Conservation (phyloP, 2,797 vertebrate species). For the Buphagus erythrorhynchus region DNA sequence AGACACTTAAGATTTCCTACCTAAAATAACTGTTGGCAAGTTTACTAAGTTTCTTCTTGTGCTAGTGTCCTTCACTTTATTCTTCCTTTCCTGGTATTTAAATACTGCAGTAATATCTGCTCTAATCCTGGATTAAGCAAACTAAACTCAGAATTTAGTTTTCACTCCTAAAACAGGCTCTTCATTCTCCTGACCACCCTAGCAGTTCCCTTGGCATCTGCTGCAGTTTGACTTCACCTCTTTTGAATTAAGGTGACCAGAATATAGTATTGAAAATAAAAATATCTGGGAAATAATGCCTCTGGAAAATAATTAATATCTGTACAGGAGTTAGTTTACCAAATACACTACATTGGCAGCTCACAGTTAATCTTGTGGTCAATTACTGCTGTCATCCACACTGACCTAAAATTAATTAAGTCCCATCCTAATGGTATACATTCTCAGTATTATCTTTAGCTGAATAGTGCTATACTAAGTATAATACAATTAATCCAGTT, state of each 20-base stretch:
- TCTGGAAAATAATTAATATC: background rate
- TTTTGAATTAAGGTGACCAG: background rate
- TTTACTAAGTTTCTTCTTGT: background rate
- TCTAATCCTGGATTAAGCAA: background rate
- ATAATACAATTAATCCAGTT: background rate
- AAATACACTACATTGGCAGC: background rate
- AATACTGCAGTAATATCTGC: background rate
- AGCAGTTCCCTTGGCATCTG: background rate
- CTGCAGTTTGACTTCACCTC: background rate
- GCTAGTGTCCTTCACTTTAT: background rate
- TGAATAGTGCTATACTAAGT: background rate
- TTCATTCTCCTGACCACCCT: background rate
- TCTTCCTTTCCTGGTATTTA: background rate
- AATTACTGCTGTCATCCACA: background rate
- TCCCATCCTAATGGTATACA: background rate
- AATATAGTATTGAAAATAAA: background rate
- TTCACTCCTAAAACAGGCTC: background rate
- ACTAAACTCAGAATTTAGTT: background rate
- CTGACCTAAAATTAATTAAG: background rate
- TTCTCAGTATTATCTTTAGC: background rate
- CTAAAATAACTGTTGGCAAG: slow-evolving; percentile 26
- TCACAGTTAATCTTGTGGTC: background rate
- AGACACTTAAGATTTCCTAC: slow-evolving; percentile 23
- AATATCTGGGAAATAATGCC: background rate
- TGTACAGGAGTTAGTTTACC: background rate